Base-by-base conservation (phyloP, 2,797 vertebrate genomes). In the Neosilurus hyrtlii region DNA sequence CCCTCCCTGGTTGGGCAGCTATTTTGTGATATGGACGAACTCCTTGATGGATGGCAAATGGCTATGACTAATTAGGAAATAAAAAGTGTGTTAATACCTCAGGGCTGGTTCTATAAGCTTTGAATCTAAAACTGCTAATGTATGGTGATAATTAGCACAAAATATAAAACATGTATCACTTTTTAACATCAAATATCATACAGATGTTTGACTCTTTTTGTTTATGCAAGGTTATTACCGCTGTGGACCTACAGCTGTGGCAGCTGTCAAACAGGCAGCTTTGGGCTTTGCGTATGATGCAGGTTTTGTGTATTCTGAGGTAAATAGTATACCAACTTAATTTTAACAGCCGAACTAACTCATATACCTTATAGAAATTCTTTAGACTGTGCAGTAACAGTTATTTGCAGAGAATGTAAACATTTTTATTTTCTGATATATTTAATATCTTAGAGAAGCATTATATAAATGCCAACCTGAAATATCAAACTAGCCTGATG, bases 221-320 rank as follows among this genome's bases (percentile, higher is more conserved):
- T 89, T 24, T 83, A 9, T 35, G 65, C 0, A 79, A 95, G 94
- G 94, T 52, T 92, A 94, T 90, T 98, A 89, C 80, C 95, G 97
- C 70, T 98, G 96, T 51, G 97, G 97, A 1, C 97, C 97, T 0
- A 91, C 95, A 4, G 94, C 97, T 0, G 94, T 98, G 66, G 82
- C 84, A 54, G 96, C 96, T 70, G 88, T 99, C 83, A 97, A 96
- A 89, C 90, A 94, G 0, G 96, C 96, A 3, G 89, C 94, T 0
- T 89, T 98, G 74, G 95, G 93, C 82, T 95, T 94, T 90, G 94
- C 92, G 0, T 98, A 93, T 84, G 97, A 99, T 86, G 84, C 89
- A 0, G 89, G 90, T 4, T 98, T 97, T 62, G 92, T 96, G 83
- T 97, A 95, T 43, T 95, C 96, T 62, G 96, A 99, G 96, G 94